A percentile compares a stretch with the other conserved stretches of the same genome.
Evolutionary conservation across 2,113 vertebrate species (phyloP).

Genomic region (Rhodinocichla rosea): DNA sequence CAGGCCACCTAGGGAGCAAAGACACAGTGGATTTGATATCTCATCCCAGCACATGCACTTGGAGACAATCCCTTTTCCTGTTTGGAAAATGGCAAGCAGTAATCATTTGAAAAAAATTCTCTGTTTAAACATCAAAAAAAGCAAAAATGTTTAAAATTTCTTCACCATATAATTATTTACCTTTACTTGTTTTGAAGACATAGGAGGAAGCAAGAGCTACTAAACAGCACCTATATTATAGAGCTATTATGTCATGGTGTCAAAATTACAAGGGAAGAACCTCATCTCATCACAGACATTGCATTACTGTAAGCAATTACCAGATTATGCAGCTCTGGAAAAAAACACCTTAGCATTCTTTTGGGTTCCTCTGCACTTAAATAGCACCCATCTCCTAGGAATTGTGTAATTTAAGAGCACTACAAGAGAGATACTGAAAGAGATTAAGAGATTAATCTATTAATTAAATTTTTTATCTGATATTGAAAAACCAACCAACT

Average conservation of each 20-base stretch:
- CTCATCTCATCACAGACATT: not conserved
- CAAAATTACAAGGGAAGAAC: not conserved
- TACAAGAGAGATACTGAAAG: not conserved
- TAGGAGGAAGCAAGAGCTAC: not conserved
- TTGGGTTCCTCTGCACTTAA: not conserved
- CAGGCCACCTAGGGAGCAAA: not conserved
- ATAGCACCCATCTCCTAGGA: not conserved
- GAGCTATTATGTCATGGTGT: not conserved
- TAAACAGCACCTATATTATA: not conserved
- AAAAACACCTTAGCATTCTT: not conserved
- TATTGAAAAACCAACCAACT: not conserved
- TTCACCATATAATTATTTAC: not conserved
- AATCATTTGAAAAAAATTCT: not conserved
- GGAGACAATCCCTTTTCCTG: not conserved
- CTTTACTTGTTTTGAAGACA: not conserved
- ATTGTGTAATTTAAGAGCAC: not conserved
- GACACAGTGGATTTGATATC: not conserved
- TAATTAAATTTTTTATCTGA: not conserved
- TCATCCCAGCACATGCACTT: not conserved
- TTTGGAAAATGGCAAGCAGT: not conserved
- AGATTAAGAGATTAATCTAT: not conserved
- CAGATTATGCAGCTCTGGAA: not conserved
- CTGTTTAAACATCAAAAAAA: not conserved
- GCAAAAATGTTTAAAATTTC: not conserved
- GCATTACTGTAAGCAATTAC: not conserved